Evolutionary conservation across 2,113 vertebrate species (phyloP).

Genomic region (Hippopotamus amphibius): DNA sequence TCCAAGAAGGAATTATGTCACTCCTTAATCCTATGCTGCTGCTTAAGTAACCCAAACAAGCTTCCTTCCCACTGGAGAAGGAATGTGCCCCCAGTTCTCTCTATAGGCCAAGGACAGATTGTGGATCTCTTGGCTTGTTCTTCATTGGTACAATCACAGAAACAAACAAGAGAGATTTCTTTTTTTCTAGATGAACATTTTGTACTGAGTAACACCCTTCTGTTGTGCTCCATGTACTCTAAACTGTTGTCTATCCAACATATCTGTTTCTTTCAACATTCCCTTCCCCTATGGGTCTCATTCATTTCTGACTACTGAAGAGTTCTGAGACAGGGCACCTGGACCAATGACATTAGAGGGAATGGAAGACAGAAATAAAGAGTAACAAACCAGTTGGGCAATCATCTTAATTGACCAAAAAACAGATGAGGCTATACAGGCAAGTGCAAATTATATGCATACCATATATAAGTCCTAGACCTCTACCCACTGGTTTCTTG

Average conservation of each 20-base stretch:
- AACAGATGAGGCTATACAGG: background rate
- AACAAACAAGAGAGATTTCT: background rate
- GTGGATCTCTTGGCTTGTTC: background rate
- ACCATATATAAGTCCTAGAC: background rate
- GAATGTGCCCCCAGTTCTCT: background rate
- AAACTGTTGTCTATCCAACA: background rate
- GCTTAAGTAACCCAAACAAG: constrained; percentile 58
- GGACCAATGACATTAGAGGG: background rate
- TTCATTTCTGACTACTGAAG: constrained; percentile 5
- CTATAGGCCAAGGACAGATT: background rate
- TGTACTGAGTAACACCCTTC: constrained; percentile 44
- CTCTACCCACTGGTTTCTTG: background rate
- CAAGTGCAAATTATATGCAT: background rate
- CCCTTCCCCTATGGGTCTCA: background rate
- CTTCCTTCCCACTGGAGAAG: background rate
- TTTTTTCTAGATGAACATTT: background rate
- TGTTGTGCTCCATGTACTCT: background rate
- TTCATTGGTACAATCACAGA: background rate
- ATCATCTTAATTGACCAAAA: background rate
- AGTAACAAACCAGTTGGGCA: background rate
- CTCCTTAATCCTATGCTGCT: constrained; percentile 19
- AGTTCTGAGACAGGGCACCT: background rate
- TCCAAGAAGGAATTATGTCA: constrained; percentile 76
- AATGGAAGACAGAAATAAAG: background rate
- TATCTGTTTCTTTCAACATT: constrained; percentile 19